Conservation (phyloP, 2,888 invertebrate species). For the Cerastis leucographa region DNA sequence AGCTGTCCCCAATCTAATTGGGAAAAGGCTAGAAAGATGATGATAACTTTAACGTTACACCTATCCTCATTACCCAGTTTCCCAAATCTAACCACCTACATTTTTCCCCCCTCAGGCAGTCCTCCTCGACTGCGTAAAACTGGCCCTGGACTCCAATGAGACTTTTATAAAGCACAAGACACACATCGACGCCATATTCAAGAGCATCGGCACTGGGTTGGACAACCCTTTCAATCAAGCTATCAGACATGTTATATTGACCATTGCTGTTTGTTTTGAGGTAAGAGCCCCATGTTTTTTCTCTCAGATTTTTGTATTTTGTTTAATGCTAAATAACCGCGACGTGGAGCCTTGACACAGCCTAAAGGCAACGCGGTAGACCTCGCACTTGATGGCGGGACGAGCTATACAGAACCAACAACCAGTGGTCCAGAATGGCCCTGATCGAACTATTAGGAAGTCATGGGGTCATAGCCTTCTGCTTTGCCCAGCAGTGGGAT, state of each 20-base stretch:
- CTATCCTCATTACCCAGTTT: neutral
- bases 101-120: slow-evolving; percentile 81
- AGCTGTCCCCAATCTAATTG: too few species aligned
- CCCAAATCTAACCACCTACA: neutral
- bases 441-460: too few species aligned
- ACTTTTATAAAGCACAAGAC: slow-evolving; percentile 79
- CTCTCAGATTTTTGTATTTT: neutral
- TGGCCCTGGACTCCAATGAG: slow-evolving; percentile 90
- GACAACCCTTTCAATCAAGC: slow-evolving; percentile 90
- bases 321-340: too few species aligned
- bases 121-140: slow-evolving; percentile 92
- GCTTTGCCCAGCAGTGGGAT: too few species aligned
- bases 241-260: slow-evolving; percentile 89
- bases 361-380: too few species aligned
- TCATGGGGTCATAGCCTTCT: too few species aligned
- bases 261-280: slow-evolving; percentile 91
- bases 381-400: too few species aligned
- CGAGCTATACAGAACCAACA: too few species aligned
- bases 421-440: too few species aligned
- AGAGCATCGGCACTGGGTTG: slow-evolving; percentile 83
- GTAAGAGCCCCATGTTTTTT: slow-evolving; percentile 69
- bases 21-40: too few species aligned
- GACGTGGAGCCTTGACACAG: too few species aligned
- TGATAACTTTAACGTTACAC: neutral
- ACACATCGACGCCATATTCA: slow-evolving; percentile 83